These are phyloP conservation scores for Mesorhabditis belari DNA, from an alignment of 2,888 invertebrate species.

Conservation along the genomic window DNA sequence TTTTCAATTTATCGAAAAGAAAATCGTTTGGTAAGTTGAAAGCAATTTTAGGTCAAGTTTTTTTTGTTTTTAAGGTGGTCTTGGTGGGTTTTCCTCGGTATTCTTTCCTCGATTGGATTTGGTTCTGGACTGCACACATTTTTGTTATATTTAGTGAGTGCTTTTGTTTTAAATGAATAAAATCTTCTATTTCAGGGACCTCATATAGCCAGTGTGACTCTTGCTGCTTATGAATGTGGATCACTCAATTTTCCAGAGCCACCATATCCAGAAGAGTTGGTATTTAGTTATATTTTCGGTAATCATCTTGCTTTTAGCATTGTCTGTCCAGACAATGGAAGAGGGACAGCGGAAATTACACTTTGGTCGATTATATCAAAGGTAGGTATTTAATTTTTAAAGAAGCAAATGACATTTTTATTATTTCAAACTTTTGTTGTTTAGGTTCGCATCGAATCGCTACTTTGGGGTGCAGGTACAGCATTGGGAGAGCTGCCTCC, in stretches of 20 bases:
- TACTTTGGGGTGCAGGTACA: slow-evolving; percentile 85
- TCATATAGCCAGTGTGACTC: slow-evolving; percentile 92
- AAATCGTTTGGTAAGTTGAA: slow-evolving; percentile 64
- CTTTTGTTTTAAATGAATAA: neutral
- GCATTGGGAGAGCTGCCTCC: slow-evolving; percentile 98
- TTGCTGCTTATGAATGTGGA: slow-evolving; percentile 95
- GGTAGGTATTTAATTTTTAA: slow-evolving; percentile 46
- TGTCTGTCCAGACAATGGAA: slow-evolving; percentile 70
- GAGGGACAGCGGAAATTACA: slow-evolving; percentile 60
- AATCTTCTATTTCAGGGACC: slow-evolving; percentile 66
- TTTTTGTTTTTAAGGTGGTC: neutral
- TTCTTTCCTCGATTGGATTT: slow-evolving; percentile 89
- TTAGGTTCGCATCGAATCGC: slow-evolving; percentile 78
- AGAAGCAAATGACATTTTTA: neutral
- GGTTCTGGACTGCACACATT: slow-evolving; percentile 98
- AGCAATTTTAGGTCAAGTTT: neutral
- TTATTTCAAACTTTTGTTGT: neutral
- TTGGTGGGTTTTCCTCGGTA: slow-evolving; percentile 79
- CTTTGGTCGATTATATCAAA: slow-evolving; percentile 90
- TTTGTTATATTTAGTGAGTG: slow-evolving; percentile 73
- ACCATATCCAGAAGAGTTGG: slow-evolving; percentile 79
- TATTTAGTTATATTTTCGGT: neutral
- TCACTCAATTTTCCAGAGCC: slow-evolving; percentile 89
- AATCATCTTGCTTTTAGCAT: slow-evolving; percentile 64
- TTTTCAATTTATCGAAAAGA: slow-evolving; percentile 38